phyloP scores from a whole-genome alignment of 2,888 invertebrate species.

The Notodonta dromedarius region DNA sequence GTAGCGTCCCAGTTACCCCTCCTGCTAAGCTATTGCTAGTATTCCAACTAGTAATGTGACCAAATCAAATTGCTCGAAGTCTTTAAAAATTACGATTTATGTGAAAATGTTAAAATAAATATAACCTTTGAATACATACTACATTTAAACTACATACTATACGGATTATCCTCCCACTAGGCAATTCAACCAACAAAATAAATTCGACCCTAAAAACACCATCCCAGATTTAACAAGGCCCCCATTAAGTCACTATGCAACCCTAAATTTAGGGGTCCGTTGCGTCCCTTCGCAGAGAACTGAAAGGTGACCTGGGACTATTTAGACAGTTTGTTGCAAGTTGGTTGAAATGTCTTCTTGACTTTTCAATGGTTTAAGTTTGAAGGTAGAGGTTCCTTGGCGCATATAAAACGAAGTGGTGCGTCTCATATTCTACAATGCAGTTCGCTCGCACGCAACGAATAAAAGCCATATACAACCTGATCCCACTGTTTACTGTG shows the following conservation, averaged over 20 bases:
- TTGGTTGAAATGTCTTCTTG: slow-evolving; percentile 1
- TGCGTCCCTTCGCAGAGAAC: background rate
- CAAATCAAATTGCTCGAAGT: no score
- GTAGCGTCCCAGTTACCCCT: no score
- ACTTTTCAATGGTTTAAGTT: background rate
- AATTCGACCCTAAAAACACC: slow-evolving; percentile 10
- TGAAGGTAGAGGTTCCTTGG: background rate
- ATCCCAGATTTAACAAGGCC: slow-evolving; percentile 33
- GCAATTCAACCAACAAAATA: background rate
- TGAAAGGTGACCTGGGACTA: background rate
- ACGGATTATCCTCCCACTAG: background rate
- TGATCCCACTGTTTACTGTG: no score
- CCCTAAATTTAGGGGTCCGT: slow-evolving; percentile 4
- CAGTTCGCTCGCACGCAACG: no score
- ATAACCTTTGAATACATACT: background rate
- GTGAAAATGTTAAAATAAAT: background rate
- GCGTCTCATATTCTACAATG: no score
- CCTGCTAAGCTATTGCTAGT: no score
- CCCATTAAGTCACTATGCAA: slow-evolving; percentile 3
- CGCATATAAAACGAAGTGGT: background rate
- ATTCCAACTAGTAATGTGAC: no score
- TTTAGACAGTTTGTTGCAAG: slow-evolving; percentile 5
- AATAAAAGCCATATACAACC: no score
- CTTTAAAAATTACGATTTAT: no score
- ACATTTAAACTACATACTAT: background rate